Conservation (phyloP, 2,888 invertebrate genomes). For the Trilocha varians region DNA sequence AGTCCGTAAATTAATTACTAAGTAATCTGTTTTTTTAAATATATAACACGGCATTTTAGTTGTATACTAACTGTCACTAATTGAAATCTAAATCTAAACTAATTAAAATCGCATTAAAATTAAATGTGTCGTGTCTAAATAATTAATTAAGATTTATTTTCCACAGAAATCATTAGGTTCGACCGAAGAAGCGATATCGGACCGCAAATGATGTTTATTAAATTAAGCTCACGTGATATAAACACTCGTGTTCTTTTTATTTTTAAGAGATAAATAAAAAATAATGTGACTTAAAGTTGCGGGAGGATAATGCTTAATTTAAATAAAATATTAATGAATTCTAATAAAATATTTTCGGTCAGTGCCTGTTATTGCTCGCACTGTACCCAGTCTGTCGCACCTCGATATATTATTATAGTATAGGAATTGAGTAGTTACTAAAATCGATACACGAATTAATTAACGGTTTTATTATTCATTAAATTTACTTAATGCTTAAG, state of each 20-base stretch:
- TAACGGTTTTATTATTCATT: constrained; percentile 47
- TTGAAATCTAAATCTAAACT: neutral
- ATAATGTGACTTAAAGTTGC: neutral
- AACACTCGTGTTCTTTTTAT: neutral
- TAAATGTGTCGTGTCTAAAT: neutral
- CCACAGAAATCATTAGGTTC: neutral
- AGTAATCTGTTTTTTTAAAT: too few species aligned
- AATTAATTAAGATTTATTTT: constrained; percentile 4
- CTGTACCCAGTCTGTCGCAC: constrained; percentile 18
- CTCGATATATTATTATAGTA: constrained; percentile 55
- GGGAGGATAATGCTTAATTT: neutral
- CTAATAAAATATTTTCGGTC: constrained; percentile 1
- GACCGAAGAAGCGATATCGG: neutral
- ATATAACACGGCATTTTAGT: too few species aligned
- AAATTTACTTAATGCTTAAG: constrained; percentile 58
- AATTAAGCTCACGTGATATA: neutral
- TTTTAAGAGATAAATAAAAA: neutral
- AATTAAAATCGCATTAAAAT: neutral
- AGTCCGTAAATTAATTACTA: too few species aligned
- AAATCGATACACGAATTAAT: constrained; percentile 60
- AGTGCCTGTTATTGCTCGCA: neutral
- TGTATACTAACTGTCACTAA: too few species aligned
- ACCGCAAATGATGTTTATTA: neutral
- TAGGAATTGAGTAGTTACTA: constrained; percentile 70
- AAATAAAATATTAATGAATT: constrained; percentile 8